Percentiles rank a stretch among this genome's conserved stretches.
These are phyloP conservation scores for Enteromius viviparus DNA, from an alignment of 2,797 vertebrate genomes.

Conservation along the genomic window DNA sequence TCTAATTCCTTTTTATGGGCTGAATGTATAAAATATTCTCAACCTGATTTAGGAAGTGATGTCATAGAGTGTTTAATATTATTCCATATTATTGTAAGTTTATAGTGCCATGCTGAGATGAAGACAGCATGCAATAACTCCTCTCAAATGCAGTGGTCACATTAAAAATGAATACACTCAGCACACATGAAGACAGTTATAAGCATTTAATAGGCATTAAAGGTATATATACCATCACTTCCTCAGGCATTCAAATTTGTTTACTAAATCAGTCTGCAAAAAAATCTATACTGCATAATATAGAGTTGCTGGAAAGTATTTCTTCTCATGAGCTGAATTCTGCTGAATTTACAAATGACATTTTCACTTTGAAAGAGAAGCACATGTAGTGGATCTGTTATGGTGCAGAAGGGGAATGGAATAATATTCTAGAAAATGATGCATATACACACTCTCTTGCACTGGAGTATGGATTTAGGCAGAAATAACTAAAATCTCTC, in stretches of 20 bases:
- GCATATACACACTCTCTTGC: neutral
- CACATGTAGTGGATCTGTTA: neutral
- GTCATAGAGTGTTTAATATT: neutral
- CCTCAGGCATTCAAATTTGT: neutral
- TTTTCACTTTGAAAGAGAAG: neutral
- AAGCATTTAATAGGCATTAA: slow-evolving; percentile 13
- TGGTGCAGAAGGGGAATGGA: neutral
- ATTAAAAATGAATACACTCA: slow-evolving; percentile 14
- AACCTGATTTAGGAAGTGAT: neutral
- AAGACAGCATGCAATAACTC: neutral
- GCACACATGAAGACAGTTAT: neutral
- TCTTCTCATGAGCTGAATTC: neutral
- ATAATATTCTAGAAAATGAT: neutral
- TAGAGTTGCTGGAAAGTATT: neutral
- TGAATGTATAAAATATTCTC: neutral
- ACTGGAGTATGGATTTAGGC: slow-evolving; percentile 6
- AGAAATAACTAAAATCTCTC: neutral
- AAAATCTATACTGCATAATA: neutral
- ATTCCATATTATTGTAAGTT: neutral
- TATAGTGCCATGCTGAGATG: neutral
- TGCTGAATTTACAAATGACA: neutral
- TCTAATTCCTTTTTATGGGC: neutral
- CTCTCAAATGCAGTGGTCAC: slow-evolving; percentile 2
- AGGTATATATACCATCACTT: neutral
- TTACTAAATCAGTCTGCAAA: neutral